Conservation (phyloP, 2,888 invertebrate genomes). For the Dasysyrphus tricinctus region DNA sequence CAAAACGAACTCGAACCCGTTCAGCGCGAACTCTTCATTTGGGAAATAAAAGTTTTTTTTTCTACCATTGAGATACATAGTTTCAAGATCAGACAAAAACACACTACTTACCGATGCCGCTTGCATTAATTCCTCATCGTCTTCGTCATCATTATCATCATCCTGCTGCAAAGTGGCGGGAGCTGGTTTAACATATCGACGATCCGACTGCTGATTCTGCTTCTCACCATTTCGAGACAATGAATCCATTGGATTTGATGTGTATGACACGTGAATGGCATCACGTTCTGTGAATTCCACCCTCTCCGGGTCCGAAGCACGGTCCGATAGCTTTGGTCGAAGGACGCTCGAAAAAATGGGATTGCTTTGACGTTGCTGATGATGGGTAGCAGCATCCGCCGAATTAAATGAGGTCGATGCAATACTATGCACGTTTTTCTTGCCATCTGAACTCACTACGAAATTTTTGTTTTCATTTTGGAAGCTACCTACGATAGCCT, state of each 20-base stretch:
- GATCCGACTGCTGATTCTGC: slow-evolving; percentile 47
- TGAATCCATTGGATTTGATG: slow-evolving; percentile 78
- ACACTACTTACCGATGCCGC: slow-evolving; percentile 78
- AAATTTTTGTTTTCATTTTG: slow-evolving; percentile 80
- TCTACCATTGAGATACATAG: not conserved
- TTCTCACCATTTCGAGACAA: slow-evolving; percentile 56
- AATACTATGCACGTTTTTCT: slow-evolving; percentile 80
- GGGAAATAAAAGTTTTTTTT: not conserved
- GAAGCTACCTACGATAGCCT: slow-evolving; percentile 78
- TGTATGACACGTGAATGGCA: slow-evolving; percentile 80
- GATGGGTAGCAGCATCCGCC: slow-evolving; percentile 57
- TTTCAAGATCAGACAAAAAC: slow-evolving; percentile 22
- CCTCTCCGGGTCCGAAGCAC: slow-evolving; percentile 78
- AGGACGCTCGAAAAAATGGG: slow-evolving; percentile 56
- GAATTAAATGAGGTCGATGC: slow-evolving; percentile 76
- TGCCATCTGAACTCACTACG: slow-evolving; percentile 81
- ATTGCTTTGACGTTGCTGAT: slow-evolving; percentile 52
- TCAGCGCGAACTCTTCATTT: slow-evolving; percentile 38
- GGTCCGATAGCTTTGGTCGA: slow-evolving; percentile 51
- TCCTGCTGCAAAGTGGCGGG: not conserved
- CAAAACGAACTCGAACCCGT: slow-evolving; percentile 50
- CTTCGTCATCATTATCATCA: slow-evolving; percentile 76
- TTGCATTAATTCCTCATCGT: slow-evolving; percentile 78
- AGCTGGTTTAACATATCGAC: slow-evolving; percentile 47
- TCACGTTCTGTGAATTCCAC: slow-evolving; percentile 82